Base-by-base conservation (phyloP, 2,888 invertebrate genomes). In the Rutpela maculata region DNA sequence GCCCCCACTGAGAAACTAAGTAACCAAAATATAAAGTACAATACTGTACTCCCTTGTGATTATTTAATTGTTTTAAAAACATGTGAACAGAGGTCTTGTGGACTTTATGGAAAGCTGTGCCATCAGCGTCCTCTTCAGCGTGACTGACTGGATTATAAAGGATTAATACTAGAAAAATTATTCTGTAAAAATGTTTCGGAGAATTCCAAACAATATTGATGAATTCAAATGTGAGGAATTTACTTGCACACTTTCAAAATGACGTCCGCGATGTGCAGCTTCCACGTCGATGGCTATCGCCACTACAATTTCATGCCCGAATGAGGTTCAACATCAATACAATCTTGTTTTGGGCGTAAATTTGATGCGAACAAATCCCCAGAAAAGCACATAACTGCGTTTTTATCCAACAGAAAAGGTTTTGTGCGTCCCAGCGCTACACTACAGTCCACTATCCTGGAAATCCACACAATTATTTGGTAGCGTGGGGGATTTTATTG, bases 331-430 rank as follows among this genome's bases (percentile, higher is more conserved):
- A 75, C 78, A 73, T 72, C 76, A 67, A 80, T 78, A 75, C 69
- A 75, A 76, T 74, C 80, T 68, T 77, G 69, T 72, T 73, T 60
- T 67, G 50, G 67, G 74, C 74, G 74, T 66, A 66, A 75, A 76
- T 75, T 78, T 73, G 59, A 69, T 69, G 69, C 70, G 73, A 57
- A 66, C 76, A 77, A 79, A 78, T 77, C 78, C 77, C 70, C 62
- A 65, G 74, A 77, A 79, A 74, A 79, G 43, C 74, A 73, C 66
- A 75, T 68, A 60, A 79, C 75, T 75, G 75, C 60, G 67, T 77
- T 79, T 80, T 75, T 62, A 75, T 75, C 69, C 57, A 66, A 69
- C 73, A 63, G 17, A 73, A 70, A 60, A 22, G 35, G 57, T 35
- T 31, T 56, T 56, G 66, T 50, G 50, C 6, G 50, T 50, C 50